Percentiles rank a stretch among this genome's conserved stretches.
Conservation (phyloP, 2,888 invertebrate species). For the Timema cristinae region DNA sequence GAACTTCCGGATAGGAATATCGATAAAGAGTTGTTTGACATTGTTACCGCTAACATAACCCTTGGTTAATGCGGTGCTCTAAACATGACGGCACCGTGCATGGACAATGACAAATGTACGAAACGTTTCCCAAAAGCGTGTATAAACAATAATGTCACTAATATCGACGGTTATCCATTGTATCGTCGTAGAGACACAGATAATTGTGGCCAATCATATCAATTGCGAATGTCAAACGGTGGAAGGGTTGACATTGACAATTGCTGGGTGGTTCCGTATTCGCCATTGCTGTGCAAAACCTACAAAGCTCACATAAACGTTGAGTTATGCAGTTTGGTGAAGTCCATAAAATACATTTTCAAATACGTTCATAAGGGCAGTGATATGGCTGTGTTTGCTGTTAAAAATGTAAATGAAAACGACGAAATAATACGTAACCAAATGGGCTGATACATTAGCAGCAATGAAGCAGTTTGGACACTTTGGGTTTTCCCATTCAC, state of each 20-base stretch:
- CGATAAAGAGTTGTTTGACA: neutral
- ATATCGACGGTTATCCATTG: too few relatives aligned
- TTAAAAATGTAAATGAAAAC: conserved; percentile 32
- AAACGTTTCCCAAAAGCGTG: too few relatives aligned
- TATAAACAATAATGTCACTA: too few relatives aligned
- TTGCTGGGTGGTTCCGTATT: conserved; percentile 9
- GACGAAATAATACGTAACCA: conserved; percentile 39
- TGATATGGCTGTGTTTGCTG: conserved; percentile 33
- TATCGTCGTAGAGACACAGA: too few relatives aligned
- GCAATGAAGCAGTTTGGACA: conserved; percentile 38
- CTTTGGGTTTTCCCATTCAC: conserved; percentile 37
- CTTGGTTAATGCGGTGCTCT: too few relatives aligned
- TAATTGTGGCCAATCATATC: neutral
- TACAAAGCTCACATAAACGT: too few relatives aligned
- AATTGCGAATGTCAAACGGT: conserved; percentile 1
- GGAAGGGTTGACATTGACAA: conserved; percentile 5
- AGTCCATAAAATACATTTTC: too few relatives aligned
- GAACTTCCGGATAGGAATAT: neutral
- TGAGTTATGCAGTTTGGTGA: conserved; percentile 12
- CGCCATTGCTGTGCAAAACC: conserved; percentile 14
- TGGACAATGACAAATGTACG: neutral
- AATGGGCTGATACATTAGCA: conserved; percentile 35
- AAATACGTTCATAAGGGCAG: conserved; percentile 36
- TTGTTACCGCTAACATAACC: too few relatives aligned
- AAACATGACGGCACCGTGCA: neutral